phyloP scores from a whole-genome alignment of 2,113 vertebrate species.

The Austrofundulus limnaeus region DNA sequence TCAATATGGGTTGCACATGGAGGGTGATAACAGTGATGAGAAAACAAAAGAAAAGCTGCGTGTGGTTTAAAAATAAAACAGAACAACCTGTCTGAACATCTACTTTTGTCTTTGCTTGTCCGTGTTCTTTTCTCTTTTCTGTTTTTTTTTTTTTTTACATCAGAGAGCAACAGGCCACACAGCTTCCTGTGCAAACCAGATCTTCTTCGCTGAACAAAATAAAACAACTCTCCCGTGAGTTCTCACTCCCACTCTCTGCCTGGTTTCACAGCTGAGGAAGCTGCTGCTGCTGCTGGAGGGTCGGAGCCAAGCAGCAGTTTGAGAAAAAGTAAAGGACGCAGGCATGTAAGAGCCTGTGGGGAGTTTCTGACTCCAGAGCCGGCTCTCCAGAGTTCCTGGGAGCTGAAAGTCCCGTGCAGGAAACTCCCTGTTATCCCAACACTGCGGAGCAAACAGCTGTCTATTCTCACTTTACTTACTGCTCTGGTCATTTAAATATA shows the following conservation, averaged over 20 bases:
- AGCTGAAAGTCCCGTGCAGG: conserved; percentile 56
- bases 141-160: background rate
- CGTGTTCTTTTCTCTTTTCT: background rate
- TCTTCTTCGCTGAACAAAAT: conserved; percentile 8
- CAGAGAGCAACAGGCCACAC: conserved; percentile 12
- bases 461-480: conserved; percentile 57
- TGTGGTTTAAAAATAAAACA: background rate
- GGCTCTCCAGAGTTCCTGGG: conserved; percentile 51
- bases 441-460: conserved; percentile 62
- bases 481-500: conserved; percentile 43
- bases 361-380: conserved; percentile 54
- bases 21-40: too few species aligned
- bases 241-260: conserved; percentile 72
- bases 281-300: conserved; percentile 37
- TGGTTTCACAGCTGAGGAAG: conserved; percentile 67
- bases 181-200: conserved; percentile 46
- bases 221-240: conserved; percentile 35
- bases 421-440: conserved; percentile 68
- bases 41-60: too few species aligned
- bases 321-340: conserved; percentile 28
- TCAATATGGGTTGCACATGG: too few species aligned
- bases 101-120: too few species aligned
- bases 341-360: conserved; percentile 50
- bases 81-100: background rate
- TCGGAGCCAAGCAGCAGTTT: conserved; percentile 51